Evolutionary conservation across 1,140 invertebrate species (phyloP).

Genomic region (Capitella teleta): DNA sequence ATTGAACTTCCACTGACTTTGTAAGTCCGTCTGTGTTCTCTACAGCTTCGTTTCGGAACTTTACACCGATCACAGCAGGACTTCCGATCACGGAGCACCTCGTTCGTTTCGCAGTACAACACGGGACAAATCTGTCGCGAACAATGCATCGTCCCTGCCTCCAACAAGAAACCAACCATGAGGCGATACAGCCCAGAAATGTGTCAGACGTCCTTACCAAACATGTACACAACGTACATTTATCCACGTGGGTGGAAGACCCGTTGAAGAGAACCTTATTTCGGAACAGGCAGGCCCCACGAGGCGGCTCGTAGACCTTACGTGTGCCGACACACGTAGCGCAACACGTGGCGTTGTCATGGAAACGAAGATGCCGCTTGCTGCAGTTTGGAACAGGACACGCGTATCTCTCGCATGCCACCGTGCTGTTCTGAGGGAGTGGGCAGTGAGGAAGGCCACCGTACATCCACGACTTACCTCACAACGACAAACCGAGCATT

Average conservation of each 20-base stretch:
- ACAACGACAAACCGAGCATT: conserved; percentile 28
- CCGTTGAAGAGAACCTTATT: not conserved
- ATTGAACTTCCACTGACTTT: too few species aligned
- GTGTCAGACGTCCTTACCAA: too few species aligned
- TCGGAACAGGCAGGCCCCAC: not conserved
- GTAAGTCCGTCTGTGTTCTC: too few species aligned
- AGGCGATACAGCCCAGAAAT: too few species aligned
- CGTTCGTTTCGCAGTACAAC: too few species aligned
- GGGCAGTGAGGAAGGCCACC: not conserved
- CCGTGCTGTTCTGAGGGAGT: conserved; percentile 26
- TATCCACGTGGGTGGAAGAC: not conserved
- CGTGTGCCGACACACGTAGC: conserved; percentile 18
- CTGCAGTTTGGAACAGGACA: conserved; percentile 38
- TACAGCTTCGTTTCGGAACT: too few species aligned
- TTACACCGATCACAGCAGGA: too few species aligned
- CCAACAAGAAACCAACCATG: too few species aligned
- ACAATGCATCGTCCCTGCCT: too few species aligned
- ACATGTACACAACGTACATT: conserved; percentile 2
- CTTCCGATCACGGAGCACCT: too few species aligned
- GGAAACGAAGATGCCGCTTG: conserved; percentile 12
- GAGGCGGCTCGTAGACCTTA: not conserved
- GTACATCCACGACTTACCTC: conserved; percentile 18
- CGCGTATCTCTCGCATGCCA: conserved; percentile 22
- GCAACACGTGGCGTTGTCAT: conserved; percentile 29
- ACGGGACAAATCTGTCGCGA: too few species aligned